Evolutionary conservation across 2,113 vertebrate genomes (phyloP).

Genomic region (Cyanistes caeruleus): DNA sequence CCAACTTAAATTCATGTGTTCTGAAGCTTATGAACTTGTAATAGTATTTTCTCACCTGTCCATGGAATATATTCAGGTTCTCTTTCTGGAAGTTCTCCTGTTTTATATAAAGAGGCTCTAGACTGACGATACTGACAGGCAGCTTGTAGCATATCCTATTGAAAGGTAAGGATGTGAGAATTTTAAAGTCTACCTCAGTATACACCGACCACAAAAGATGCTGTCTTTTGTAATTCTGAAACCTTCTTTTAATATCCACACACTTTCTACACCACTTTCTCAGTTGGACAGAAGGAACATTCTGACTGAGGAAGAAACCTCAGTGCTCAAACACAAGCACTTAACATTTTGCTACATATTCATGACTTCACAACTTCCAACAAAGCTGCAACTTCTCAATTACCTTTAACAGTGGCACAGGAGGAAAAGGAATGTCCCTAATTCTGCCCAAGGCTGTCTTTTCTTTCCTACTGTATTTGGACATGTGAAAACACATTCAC

Average conservation of each 20-base stretch:
- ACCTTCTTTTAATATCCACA: background rate
- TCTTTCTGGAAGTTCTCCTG: constrained; percentile 72
- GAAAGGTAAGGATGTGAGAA: background rate
- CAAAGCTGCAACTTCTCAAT: background rate
- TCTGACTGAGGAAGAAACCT: background rate
- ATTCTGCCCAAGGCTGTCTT: background rate
- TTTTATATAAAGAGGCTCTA: constrained; percentile 84
- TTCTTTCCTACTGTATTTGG: background rate
- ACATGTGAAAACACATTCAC: background rate
- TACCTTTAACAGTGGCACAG: background rate
- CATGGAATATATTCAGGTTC: constrained; percentile 93
- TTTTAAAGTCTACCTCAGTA: background rate
- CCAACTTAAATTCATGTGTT: background rate
- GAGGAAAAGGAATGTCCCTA: background rate
- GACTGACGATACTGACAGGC: constrained; percentile 88
- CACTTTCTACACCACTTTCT: background rate
- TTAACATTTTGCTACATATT: background rate
- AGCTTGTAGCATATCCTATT: constrained; percentile 90
- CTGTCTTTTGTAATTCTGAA: background rate
- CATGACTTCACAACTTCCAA: background rate
- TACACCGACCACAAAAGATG: background rate
- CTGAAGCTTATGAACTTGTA: background rate
- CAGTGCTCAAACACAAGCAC: background rate
- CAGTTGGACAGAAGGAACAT: background rate
- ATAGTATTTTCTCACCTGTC: constrained; percentile 84